Conservation (phyloP, 2,113 vertebrate species). For the Ranitomeya variabilis region DNA sequence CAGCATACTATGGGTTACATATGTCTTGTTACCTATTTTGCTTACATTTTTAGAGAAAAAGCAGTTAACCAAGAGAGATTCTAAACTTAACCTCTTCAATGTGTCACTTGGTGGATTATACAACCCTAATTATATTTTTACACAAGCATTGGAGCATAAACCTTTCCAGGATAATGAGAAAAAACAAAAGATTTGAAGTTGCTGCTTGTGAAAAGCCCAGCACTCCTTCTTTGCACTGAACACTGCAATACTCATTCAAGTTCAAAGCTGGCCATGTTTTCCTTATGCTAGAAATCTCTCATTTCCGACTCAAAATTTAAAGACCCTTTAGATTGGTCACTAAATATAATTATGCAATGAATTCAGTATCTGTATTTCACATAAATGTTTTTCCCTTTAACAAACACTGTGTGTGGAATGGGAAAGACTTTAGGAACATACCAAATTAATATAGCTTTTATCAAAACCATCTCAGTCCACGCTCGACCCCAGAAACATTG, state of each 20-base stretch:
- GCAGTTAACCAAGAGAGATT: not conserved
- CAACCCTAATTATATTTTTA: constrained; percentile 52
- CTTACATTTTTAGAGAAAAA: constrained; percentile 7
- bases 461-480: constrained; percentile 51
- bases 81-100: constrained; percentile 32
- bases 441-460: constrained; percentile 49
- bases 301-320: constrained; percentile 43
- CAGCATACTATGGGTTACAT: not conserved
- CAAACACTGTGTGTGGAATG: constrained; percentile 19
- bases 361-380: constrained; percentile 47
- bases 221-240: constrained; percentile 18
- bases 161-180: constrained; percentile 32
- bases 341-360: constrained; percentile 28
- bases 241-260: constrained; percentile 42
- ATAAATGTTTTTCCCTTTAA: constrained; percentile 30
- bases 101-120: constrained; percentile 39
- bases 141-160: constrained; percentile 22
- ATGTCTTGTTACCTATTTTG: not conserved
- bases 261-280: constrained; percentile 24
- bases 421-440: constrained; percentile 21
- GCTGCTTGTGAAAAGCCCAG: constrained; percentile 4
- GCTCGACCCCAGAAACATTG: constrained; percentile 43
- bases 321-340: constrained; percentile 17
- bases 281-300: not conserved
- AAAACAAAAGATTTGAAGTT: constrained; percentile 43